Conservation (phyloP, 2,113 vertebrate species). For the Galeopterus variegatus region DNA sequence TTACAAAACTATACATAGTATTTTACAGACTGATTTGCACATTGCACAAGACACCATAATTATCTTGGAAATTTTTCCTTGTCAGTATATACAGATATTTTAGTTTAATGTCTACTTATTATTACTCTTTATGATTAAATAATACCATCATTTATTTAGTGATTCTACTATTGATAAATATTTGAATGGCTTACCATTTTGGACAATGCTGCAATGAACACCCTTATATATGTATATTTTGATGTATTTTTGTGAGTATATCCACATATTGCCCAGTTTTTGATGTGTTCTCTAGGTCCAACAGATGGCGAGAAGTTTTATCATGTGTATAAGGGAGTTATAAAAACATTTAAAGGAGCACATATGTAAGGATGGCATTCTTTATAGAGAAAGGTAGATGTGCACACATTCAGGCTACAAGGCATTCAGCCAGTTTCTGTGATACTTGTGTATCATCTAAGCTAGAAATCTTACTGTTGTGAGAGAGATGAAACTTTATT, state of each 20-base stretch:
- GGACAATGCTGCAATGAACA: neutral
- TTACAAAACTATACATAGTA: neutral
- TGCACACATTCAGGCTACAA: neutral
- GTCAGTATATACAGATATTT: neutral
- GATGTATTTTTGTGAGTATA: neutral
- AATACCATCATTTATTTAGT: neutral
- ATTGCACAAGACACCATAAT: neutral
- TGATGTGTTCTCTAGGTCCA: neutral
- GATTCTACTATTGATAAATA: neutral
- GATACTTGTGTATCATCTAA: neutral
- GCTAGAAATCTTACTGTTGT: neutral
- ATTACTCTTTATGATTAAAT: neutral
- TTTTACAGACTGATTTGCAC: neutral
- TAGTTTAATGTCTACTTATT: neutral
- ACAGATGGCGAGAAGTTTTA: neutral
- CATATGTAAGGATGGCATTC: neutral
- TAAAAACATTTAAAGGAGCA: neutral
- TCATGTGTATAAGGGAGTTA: conserved; percentile 10
- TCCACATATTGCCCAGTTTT: neutral
- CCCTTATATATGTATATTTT: neutral
- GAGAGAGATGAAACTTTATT: neutral
- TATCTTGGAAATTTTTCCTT: neutral
- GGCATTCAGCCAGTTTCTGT: neutral
- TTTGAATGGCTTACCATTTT: neutral
- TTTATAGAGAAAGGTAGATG: conserved; percentile 38